These are phyloP conservation scores for Dendroctonus valens DNA, from an alignment of 1,140 invertebrate species.

Conservation along the genomic window DNA sequence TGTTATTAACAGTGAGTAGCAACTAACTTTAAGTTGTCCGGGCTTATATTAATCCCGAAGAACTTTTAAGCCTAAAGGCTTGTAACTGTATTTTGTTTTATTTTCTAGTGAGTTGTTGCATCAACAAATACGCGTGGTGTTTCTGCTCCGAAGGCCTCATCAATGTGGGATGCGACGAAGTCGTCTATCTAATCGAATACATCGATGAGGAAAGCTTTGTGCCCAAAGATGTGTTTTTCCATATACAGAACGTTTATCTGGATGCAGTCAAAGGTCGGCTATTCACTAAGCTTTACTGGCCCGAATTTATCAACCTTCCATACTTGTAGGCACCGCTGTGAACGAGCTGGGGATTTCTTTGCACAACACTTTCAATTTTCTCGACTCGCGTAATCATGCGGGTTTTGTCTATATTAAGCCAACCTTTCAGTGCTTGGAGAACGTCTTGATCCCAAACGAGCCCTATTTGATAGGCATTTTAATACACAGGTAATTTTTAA, in stretches of 20 bases:
- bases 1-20: constrained; percentile 70
- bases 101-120: constrained; percentile 76
- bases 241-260: constrained; percentile 73
- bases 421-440: constrained; percentile 80
- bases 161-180: constrained; percentile 83
- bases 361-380: constrained; percentile 61
- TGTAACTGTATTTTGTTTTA: neutral
- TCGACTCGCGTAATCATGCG: constrained; percentile 78
- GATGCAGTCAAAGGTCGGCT: constrained; percentile 70
- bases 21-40: no score
- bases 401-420: constrained; percentile 83
- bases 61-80: neutral
- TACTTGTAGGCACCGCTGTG: constrained; percentile 63
- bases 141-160: constrained; percentile 77
- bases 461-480: constrained; percentile 82
- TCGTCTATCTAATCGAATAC: constrained; percentile 77
- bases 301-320: no score
- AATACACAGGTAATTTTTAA: constrained; percentile 64
- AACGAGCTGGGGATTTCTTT: constrained; percentile 71
- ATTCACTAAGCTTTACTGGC: no score
- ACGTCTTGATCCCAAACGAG: constrained; percentile 71
- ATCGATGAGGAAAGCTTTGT: constrained; percentile 65
- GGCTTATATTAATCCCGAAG: no score
- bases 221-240: constrained; percentile 76
- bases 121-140: constrained; percentile 78